Evolutionary conservation across 2,797 vertebrate species (phyloP).

Genomic region (Pipistrellus kuhlii): DNA sequence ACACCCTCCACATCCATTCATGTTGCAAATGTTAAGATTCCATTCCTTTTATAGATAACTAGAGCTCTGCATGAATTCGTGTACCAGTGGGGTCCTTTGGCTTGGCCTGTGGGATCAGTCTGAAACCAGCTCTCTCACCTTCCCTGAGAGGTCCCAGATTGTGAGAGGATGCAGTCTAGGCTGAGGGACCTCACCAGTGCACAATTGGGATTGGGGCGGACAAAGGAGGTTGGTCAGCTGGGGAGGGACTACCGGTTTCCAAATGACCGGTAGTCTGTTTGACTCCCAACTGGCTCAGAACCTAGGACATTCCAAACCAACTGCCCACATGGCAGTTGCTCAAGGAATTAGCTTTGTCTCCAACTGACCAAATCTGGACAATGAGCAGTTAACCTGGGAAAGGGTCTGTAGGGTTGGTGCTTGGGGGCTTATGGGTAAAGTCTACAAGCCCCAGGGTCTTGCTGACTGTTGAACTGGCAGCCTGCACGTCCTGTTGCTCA

Average conservation of each 20-base stretch:
- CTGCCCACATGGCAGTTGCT: neutral
- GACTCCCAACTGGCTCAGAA: constrained; percentile 1
- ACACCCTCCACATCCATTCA: neutral
- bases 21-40: neutral
- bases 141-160: no score
- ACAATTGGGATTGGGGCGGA: no score
- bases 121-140: no score
- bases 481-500: no score
- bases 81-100: no score
- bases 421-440: neutral
- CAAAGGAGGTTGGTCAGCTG: no score
- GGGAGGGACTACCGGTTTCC: no score
- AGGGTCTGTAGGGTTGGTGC: neutral
- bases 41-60: neutral
- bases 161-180: no score
- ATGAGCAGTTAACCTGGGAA: neutral
- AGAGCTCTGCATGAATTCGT: no score
- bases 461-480: neutral
- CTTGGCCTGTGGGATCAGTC: no score
- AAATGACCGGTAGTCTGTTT: neutral
- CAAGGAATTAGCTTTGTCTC: neutral
- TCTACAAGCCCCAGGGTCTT: neutral
- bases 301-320: constrained; percentile 13
- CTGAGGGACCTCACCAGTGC: no score
- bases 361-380: neutral